Percentiles rank a stretch among this genome's conserved stretches.
Evolutionary conservation across 2,113 vertebrate species (phyloP).

Genomic region (Coptodon rendalli): DNA sequence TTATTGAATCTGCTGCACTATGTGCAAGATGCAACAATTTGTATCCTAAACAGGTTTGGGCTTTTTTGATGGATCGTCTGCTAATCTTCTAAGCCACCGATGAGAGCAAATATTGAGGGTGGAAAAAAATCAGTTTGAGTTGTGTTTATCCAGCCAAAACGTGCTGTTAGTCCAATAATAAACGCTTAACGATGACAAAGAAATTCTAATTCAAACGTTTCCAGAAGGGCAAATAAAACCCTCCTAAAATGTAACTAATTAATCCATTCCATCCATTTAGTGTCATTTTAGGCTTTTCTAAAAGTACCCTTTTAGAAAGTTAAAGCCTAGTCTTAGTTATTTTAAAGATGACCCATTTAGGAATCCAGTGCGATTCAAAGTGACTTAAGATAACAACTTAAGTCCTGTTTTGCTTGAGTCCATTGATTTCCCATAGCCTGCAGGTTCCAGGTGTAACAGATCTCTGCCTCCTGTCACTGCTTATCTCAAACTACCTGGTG

Average conservation of each 20-base stretch:
- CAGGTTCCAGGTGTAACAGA: constrained; percentile 37
- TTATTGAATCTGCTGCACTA: not conserved
- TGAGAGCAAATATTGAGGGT: not conserved
- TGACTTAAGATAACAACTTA: not conserved
- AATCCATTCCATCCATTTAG: not conserved
- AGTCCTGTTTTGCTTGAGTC: not conserved
- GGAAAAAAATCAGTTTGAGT: not conserved
- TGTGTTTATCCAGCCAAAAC: not conserved
- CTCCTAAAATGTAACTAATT: not conserved
- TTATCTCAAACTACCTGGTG: constrained; percentile 10
- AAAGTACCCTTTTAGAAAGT: not conserved
- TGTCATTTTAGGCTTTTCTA: not conserved
- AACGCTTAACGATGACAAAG: not conserved
- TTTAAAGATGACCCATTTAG: not conserved
- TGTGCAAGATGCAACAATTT: not conserved
- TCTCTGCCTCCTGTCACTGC: constrained; percentile 31
- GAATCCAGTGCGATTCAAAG: not conserved
- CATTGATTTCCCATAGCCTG: constrained; percentile 35
- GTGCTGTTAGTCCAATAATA: not conserved
- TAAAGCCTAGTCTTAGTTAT: not conserved
- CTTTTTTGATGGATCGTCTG: not conserved
- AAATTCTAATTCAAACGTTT: not conserved
- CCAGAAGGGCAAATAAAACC: not conserved
- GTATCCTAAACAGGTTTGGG: not conserved
- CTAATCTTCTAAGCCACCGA: not conserved